Conservation (phyloP, 2,797 vertebrate genomes). For the Characodon lateralis region DNA sequence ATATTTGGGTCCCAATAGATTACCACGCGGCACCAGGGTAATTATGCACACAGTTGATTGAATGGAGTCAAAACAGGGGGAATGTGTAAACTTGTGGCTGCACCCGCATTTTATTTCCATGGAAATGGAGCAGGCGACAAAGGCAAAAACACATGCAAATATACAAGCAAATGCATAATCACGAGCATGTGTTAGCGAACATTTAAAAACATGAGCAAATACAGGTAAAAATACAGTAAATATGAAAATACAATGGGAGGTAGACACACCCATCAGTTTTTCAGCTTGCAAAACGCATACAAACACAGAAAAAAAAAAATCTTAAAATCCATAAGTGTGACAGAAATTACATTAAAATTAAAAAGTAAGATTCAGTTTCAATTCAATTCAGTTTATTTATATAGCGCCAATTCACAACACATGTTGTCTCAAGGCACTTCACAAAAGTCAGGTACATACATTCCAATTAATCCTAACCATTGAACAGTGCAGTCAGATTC, state of each 20-base stretch:
- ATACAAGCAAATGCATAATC: conserved; percentile 39
- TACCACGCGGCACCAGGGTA: conserved; percentile 80
- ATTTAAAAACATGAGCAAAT: conserved; percentile 24
- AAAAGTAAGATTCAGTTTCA: conserved; percentile 9
- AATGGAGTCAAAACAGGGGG: conserved; percentile 82
- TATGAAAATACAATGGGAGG: conserved; percentile 37
- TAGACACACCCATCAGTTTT: neutral
- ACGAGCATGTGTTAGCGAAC: conserved; percentile 14
- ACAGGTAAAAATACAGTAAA: conserved; percentile 27
- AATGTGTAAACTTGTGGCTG: conserved; percentile 81
- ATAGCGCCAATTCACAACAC: no score
- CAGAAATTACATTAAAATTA: conserved; percentile 33
- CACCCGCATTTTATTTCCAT: conserved; percentile 78
- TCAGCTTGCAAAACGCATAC: neutral
- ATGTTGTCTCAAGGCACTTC: no score
- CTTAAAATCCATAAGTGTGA: conserved; percentile 17
- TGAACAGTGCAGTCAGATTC: no score
- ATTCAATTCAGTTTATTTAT: no score
- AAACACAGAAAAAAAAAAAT: no score
- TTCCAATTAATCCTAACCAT: no score
- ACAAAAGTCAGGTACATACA: no score
- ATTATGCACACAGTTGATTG: conserved; percentile 86
- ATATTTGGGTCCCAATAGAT: conserved; percentile 86
- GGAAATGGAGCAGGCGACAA: conserved; percentile 75
- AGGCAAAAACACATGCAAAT: conserved; percentile 50